A percentile compares a stretch with the other conserved stretches of the same genome.
Evolutionary conservation across 2,888 invertebrate species (phyloP).

Genomic region (Macaria notata): DNA sequence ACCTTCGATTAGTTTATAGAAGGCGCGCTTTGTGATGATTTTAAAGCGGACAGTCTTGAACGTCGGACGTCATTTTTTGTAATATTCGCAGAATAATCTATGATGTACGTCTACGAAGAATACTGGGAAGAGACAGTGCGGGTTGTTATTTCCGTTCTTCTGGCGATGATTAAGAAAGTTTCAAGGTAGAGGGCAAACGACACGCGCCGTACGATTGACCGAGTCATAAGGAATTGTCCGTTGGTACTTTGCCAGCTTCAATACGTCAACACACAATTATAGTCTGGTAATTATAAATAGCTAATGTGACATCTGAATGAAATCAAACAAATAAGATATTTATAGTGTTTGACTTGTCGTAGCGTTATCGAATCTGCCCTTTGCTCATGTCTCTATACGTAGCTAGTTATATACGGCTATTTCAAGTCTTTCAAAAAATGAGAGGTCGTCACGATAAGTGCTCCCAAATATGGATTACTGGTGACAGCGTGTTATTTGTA

Average conservation of each 20-base stretch:
- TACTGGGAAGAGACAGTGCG: constrained; percentile 1
- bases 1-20: too few relatives aligned
- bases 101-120: constrained; percentile 7
- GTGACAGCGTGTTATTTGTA: constrained; percentile 36
- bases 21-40: too few relatives aligned
- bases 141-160: constrained; percentile 28
- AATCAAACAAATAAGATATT: constrained; percentile 2
- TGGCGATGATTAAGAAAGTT: constrained; percentile 48
- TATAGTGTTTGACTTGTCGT: not conserved
- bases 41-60: too few relatives aligned
- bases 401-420: too few relatives aligned
- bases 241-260: constrained; percentile 46
- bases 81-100: not conserved
- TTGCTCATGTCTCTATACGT: too few relatives aligned
- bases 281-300: constrained; percentile 17
- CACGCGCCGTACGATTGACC: constrained; percentile 47
- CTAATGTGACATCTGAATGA: constrained; percentile 7
- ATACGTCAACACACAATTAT: constrained; percentile 24
- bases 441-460: constrained; percentile 7
- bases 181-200: constrained; percentile 36
- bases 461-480: constrained; percentile 13
- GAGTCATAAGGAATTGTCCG: constrained; percentile 51
- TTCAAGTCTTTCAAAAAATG: too few relatives aligned
- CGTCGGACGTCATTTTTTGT: too few relatives aligned
- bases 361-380: too few relatives aligned